phyloP scores from a whole-genome alignment of 2,888 invertebrate species.

The Ptilodon capucinus region DNA sequence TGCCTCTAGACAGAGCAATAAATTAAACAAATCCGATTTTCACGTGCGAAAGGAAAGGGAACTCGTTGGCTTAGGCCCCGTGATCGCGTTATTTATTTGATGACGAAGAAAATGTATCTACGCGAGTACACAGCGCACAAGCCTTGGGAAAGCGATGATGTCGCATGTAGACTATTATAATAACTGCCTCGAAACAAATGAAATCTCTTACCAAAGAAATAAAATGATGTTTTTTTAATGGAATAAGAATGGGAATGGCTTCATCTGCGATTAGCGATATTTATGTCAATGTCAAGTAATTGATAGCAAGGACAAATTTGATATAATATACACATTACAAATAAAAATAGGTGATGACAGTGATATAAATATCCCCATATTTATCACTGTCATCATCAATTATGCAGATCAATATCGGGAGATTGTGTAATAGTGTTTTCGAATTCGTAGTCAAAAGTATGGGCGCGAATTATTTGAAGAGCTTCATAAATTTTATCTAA shows the following conservation, averaged over 20 bases:
- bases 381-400: too few relatives aligned
- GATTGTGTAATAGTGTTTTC: neutral
- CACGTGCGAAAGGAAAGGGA: constrained; percentile 63
- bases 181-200: too few relatives aligned
- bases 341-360: too few relatives aligned
- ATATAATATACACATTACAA: too few relatives aligned
- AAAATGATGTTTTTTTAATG: too few relatives aligned
- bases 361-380: too few relatives aligned
- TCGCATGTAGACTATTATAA: constrained; percentile 22
- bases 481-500: constrained; percentile 9
- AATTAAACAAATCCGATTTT: constrained; percentile 81
- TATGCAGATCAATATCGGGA: too few relatives aligned
- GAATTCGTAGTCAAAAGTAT: neutral
- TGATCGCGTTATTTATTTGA: constrained; percentile 61
- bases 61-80: constrained; percentile 55
- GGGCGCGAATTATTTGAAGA: constrained; percentile 16
- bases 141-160: neutral
- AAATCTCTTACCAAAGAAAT: too few relatives aligned
- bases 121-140: neutral
- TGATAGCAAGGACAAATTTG: too few relatives aligned
- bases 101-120: constrained; percentile 46
- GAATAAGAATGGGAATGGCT: too few relatives aligned
- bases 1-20: constrained; percentile 69
- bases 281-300: too few relatives aligned
- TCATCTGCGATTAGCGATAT: too few relatives aligned